Evolutionary conservation across 2,113 vertebrate species (phyloP).

Genomic region (Hepsetus odoe): DNA sequence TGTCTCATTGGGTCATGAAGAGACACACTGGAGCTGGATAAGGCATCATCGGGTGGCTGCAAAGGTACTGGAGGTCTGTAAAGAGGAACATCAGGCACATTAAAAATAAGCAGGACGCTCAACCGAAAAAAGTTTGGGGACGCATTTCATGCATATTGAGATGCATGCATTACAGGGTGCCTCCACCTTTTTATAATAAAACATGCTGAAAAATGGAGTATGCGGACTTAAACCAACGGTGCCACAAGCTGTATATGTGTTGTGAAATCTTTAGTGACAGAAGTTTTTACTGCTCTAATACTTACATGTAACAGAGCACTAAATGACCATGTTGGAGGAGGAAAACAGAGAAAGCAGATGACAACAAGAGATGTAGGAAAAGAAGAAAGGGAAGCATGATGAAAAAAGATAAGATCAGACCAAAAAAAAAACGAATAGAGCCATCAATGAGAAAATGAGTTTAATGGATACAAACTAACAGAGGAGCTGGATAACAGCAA

Average conservation of each 20-base stretch:
- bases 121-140: neutral
- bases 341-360: constrained; percentile 71
- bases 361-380: constrained; percentile 62
- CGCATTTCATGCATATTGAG: neutral
- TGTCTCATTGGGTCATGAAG: constrained; percentile 84
- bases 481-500: neutral
- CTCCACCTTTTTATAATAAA: neutral
- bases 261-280: neutral
- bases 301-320: constrained; percentile 62
- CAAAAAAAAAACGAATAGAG: neutral
- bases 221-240: neutral
- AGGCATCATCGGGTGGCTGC: constrained; percentile 68
- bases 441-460: constrained; percentile 23
- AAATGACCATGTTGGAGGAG: constrained; percentile 66
- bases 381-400: constrained; percentile 66
- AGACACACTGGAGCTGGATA: constrained; percentile 84
- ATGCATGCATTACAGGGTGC: constrained; percentile 5
- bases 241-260: neutral
- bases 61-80: constrained; percentile 75
- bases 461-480: neutral
- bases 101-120: neutral
- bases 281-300: constrained; percentile 57
- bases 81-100: neutral
- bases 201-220: constrained; percentile 7
- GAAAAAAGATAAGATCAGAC: constrained; percentile 54